These are phyloP conservation scores for Aegotheles bennettii DNA, from an alignment of 2,113 vertebrate genomes.

Conservation along the genomic window DNA sequence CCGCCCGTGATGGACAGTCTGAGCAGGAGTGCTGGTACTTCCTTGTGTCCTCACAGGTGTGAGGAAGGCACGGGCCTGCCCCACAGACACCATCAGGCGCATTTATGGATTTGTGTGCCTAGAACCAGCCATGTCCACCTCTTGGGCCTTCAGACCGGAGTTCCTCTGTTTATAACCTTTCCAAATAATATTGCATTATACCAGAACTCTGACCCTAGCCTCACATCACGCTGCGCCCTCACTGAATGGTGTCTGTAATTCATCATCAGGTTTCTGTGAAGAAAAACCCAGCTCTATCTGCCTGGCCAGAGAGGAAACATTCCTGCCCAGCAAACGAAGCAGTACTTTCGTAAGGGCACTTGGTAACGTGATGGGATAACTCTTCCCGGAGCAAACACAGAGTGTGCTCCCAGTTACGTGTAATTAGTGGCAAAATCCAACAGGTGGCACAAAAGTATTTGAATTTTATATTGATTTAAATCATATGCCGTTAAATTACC, in stretches of 20 bases:
- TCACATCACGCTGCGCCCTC: rapidly evolving
- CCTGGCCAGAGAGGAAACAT: background rate
- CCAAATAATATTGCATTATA: background rate
- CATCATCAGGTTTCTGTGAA: background rate
- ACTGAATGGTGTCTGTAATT: rapidly evolving
- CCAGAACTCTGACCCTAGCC: background rate
- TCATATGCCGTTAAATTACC: background rate
- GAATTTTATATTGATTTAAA: conserved; percentile 65
- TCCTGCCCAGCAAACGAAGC: background rate
- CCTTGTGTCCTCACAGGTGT: background rate
- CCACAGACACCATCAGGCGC: background rate
- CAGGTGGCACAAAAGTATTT: conserved; percentile 82
- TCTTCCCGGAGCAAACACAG: background rate
- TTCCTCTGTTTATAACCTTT: background rate
- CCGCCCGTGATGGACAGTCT: background rate
- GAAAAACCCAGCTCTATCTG: background rate
- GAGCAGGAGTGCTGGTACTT: background rate
- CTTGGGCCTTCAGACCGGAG: rapidly evolving
- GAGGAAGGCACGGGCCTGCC: background rate
- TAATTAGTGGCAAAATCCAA: conserved; percentile 75
- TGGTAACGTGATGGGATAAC: background rate
- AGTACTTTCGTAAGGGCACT: background rate
- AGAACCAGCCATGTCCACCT: background rate
- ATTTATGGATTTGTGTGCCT: background rate
- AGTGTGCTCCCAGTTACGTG: conserved; percentile 15